phyloP scores from a whole-genome alignment of 2,888 invertebrate species.

The Xestoiulus laeticollis region DNA sequence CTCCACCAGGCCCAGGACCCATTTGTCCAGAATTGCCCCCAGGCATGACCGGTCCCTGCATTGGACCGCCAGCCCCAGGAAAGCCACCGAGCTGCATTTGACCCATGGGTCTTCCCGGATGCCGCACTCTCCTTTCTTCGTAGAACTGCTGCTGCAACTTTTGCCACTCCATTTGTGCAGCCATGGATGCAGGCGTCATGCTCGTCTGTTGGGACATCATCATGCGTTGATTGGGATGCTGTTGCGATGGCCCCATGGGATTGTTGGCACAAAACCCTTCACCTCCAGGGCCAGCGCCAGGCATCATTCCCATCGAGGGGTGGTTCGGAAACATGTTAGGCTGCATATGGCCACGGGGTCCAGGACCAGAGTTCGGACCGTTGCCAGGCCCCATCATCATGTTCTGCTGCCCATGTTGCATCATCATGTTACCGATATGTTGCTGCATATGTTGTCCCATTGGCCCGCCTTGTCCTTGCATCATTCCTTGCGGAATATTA shows the following conservation, averaged over 20 bases:
- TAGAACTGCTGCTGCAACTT: slow-evolving; percentile 88
- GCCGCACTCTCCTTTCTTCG: slow-evolving; percentile 69
- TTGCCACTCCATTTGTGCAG: slow-evolving; percentile 87
- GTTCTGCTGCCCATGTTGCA: slow-evolving; percentile 56
- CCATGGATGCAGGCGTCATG: slow-evolving; percentile 62
- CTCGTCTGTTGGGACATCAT: slow-evolving; percentile 57
- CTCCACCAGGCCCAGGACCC: slow-evolving; percentile 65
- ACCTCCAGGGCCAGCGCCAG: slow-evolving; percentile 48
- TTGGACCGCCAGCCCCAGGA: slow-evolving; percentile 62
- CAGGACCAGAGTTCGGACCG: slow-evolving; percentile 63
- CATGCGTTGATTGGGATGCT: slow-evolving; percentile 57
- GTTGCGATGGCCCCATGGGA: slow-evolving; percentile 55
- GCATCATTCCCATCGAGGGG: slow-evolving; percentile 54
- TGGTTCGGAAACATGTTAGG: slow-evolving; percentile 56
- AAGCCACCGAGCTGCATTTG: slow-evolving; percentile 57
- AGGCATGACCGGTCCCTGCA: slow-evolving; percentile 59
- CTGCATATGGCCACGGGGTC: slow-evolving; percentile 56
- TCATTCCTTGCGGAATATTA: slow-evolving; percentile 50
- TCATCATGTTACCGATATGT: slow-evolving; percentile 55
- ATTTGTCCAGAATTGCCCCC: slow-evolving; percentile 54
- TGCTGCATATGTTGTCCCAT: slow-evolving; percentile 56
- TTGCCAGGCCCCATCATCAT: slow-evolving; percentile 58
- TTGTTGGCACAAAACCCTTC: slow-evolving; percentile 55
- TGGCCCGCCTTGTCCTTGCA: slow-evolving; percentile 57
- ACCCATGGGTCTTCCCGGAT: slow-evolving; percentile 13